A percentile compares a stretch with the other conserved stretches of the same genome.
Evolutionary conservation across 2,113 vertebrate genomes (phyloP).

Genomic region (Rhodinocichla rosea): DNA sequence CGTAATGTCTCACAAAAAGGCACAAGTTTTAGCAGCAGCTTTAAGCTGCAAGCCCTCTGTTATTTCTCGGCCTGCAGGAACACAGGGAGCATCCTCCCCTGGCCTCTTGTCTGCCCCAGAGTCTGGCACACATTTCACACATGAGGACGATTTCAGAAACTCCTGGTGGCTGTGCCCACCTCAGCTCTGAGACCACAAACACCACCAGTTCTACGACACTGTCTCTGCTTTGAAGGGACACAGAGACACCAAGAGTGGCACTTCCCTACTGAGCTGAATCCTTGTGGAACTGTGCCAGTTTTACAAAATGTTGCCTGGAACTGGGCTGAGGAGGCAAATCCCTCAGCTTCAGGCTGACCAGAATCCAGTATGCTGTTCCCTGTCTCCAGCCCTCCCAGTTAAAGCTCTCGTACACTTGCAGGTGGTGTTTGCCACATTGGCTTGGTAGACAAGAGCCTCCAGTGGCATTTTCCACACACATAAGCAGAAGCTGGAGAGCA

Average conservation of each 20-base stretch:
- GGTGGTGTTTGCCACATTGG: background rate
- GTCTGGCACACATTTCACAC: background rate
- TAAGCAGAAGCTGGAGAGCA: background rate
- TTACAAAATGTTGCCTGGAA: background rate
- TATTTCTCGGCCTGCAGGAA: background rate
- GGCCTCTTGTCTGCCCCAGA: background rate
- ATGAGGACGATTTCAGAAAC: background rate
- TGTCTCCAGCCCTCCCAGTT: background rate
- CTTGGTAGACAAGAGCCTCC: background rate
- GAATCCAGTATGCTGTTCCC: background rate
- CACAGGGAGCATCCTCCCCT: background rate
- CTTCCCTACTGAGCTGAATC: background rate
- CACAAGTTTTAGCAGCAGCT: background rate
- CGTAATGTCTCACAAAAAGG: background rate
- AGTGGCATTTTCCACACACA: background rate
- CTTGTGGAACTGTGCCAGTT: background rate
- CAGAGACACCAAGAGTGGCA: background rate
- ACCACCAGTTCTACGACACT: accelerated
- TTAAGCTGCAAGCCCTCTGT: background rate
- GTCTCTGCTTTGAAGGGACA: background rate
- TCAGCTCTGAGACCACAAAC: background rate
- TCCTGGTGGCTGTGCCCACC: accelerated
- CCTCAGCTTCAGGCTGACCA: background rate
- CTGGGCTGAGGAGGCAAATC: background rate
- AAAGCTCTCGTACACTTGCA: accelerated